A percentile compares a stretch with the other conserved stretches of the same genome.
Evolutionary conservation across 2,888 invertebrate genomes (phyloP).

Genomic region (Macropis europaea): DNA sequence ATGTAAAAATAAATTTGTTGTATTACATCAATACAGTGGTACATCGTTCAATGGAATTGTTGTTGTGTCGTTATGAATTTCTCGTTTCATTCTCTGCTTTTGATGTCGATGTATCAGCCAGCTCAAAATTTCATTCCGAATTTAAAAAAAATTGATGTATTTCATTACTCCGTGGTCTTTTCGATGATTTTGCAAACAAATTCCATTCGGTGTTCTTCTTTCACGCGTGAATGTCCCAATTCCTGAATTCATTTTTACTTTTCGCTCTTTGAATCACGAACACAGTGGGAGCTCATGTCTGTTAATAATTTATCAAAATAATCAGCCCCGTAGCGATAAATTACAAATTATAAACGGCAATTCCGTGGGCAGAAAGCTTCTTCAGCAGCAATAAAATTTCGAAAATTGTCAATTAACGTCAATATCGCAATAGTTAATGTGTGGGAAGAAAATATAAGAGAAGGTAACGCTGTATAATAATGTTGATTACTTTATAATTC

Average conservation of each 20-base stretch:
- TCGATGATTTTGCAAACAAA: not conserved
- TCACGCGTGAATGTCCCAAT: not conserved
- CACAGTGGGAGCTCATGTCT: no score
- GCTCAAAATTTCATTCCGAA: constrained; percentile 32
- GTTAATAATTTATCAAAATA: not conserved
- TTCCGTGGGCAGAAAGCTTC: not conserved
- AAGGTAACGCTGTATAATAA: constrained; percentile 3
- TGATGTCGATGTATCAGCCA: constrained; percentile 22
- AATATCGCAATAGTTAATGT: constrained; percentile 1
- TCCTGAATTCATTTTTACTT: not conserved
- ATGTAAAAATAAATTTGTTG: constrained; percentile 29
- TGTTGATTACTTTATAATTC: constrained; percentile 6
- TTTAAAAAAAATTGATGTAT: no score
- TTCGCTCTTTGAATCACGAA: not conserved
- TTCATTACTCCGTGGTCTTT: not conserved
- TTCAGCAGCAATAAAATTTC: not conserved
- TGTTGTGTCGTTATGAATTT: constrained; percentile 29
- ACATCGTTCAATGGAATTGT: constrained; percentile 18
- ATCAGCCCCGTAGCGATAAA: not conserved
- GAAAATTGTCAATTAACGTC: constrained; percentile 1
- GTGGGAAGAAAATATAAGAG: no score
- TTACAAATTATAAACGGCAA: not conserved
- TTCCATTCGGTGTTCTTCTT: no score
- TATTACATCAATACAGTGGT: constrained; percentile 33
- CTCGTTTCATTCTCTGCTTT: constrained; percentile 21